Base-by-base conservation (phyloP, 2,113 vertebrate genomes). In the Plotosus lineatus region DNA sequence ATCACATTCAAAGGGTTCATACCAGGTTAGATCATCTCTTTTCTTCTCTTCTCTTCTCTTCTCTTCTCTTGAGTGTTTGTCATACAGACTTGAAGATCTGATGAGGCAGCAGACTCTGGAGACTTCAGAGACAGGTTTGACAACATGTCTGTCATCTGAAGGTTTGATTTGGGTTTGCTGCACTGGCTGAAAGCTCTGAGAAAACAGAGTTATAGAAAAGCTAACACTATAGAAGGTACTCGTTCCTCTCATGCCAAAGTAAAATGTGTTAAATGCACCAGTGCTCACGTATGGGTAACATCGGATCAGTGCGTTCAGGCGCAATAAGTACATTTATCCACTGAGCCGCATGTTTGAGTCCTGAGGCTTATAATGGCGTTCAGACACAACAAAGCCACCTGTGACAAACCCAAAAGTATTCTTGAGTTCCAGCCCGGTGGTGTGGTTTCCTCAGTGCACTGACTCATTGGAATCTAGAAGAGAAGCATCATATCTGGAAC, bases 121-220 rank as follows among this genome's bases (percentile, higher is more conserved):
- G 87, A 88, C 86, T 85, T 26, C 33, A 10, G 83, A 77, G 83
- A 90, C 89, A 90, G 88, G 90, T 91, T 88, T 90, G 86, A 86
- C 83, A 85, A 87, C 85, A 88, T 90, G 87, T 90, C 87, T 91
- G 89, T 82, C 87, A 85, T 86, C 85, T 89, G 90, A 91, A 90
- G 92, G 86, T 85, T 90, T 91, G 87, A 91, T 92, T 91, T 90
- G 91, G 85, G 83, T 79, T 83, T 80, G 82, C 48, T 84, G 68
- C 86, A 89, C 86, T 82, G 83, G 83, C 88, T 87, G 85, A 86
- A 89, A 80, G 28, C n/a, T 85, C 65, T 66, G 83, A 89, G 75
- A 82, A 50, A 77, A 38, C 17, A 60, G 63, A 71, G 28, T 48
- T 28, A 53, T 17, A 73, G 66, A 6, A 56, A 72, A 53, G 66